A percentile compares a stretch with the other conserved stretches of the same genome.
phyloP scores from a whole-genome alignment of 1,140 invertebrate genomes.

The Campodea augens region DNA sequence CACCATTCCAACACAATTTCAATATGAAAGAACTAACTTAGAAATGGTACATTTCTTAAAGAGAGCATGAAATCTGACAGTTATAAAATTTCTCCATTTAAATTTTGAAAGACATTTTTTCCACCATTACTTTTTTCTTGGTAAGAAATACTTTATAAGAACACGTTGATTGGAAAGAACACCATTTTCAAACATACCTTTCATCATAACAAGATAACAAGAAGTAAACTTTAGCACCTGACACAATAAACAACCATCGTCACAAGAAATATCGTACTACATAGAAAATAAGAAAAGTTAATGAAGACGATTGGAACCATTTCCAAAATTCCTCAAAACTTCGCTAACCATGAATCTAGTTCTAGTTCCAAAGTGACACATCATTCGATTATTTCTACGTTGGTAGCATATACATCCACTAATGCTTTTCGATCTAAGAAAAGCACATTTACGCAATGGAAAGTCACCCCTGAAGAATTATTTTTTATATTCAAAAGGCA shows the following conservation, averaged over 20 bases:
- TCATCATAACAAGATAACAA: no score
- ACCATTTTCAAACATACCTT: no score
- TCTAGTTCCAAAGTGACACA: neutral
- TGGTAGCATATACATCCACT: neutral
- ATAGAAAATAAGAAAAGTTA: neutral
- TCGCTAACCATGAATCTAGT: neutral
- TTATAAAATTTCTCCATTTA: neutral
- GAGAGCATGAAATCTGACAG: no score
- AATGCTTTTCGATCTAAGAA: neutral
- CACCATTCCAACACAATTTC: no score
- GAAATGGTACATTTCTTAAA: no score
- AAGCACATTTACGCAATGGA: neutral
- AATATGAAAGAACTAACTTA: no score
- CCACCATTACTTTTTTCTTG: neutral
- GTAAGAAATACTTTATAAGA: no score
- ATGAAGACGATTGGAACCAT: neutral
- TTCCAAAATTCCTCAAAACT: neutral
- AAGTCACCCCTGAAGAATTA: neutral
- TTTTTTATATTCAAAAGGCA: neutral
- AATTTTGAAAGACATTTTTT: neutral
- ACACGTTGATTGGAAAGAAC: no score
- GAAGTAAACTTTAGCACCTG: no score
- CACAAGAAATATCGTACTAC: no score
- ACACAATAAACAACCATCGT: no score
- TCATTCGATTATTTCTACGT: neutral